Percentiles rank a stretch among this genome's conserved stretches.
These are phyloP conservation scores for Pseudorectes ferrugineus DNA, from an alignment of 2,113 vertebrate species.

Conservation along the genomic window DNA sequence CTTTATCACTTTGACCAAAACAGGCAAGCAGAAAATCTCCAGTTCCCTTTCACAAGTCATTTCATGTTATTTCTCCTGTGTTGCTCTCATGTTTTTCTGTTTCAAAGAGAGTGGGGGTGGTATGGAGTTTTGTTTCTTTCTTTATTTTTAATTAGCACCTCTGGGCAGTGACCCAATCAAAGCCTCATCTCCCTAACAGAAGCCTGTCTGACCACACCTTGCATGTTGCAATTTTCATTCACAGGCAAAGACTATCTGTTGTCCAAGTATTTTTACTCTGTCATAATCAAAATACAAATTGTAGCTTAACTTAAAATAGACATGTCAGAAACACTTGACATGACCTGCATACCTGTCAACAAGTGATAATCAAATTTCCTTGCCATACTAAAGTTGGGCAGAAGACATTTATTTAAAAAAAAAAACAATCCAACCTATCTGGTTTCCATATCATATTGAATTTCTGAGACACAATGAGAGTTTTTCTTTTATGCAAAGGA, in stretches of 20 bases:
- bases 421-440: not conserved
- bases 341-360: slow-evolving; percentile 61
- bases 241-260: not conserved
- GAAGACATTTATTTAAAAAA: not conserved
- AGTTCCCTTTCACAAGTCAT: not conserved
- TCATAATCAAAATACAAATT: slow-evolving; percentile 52
- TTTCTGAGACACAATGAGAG: not conserved
- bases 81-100: not conserved
- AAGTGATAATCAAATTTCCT: slow-evolving; percentile 61
- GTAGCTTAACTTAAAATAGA: slow-evolving; percentile 60
- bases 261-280: slow-evolving; percentile 38
- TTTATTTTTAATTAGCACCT: not conserved
- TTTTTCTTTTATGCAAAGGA: not conserved
- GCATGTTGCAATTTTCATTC: slow-evolving; percentile 25
- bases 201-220: not conserved
- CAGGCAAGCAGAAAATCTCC: not conserved
- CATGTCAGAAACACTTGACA: slow-evolving; percentile 45
- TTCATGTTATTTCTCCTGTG: not conserved
- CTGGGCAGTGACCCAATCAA: not conserved
- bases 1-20: slow-evolving; percentile 17
- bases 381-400: slow-evolving; percentile 32
- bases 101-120: not conserved
- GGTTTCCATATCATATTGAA: not conserved
- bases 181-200: not conserved
- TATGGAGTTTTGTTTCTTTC: not conserved